Evolutionary conservation across 2,113 vertebrate species (phyloP).

Genomic region (Sinocyclocheilus anophthalmus): DNA sequence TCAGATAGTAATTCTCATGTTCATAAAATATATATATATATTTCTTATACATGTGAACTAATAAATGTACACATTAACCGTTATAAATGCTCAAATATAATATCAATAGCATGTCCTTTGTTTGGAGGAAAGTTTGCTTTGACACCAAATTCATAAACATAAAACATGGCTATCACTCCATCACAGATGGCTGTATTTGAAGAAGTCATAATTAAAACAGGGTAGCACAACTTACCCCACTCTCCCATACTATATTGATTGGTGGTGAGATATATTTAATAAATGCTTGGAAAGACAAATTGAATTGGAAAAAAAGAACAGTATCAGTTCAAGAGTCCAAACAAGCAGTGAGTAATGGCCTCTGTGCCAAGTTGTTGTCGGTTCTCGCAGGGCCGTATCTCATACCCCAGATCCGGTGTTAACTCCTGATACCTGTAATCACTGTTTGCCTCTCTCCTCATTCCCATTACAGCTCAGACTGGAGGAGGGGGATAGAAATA

Average conservation of each 20-base stretch:
- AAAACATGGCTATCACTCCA: neutral
- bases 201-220: neutral
- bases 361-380: constrained; percentile 25
- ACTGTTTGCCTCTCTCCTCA: constrained; percentile 43
- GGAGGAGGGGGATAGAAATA: constrained; percentile 31
- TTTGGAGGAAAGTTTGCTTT: neutral
- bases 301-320: neutral
- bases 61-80: no score
- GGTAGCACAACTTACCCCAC: neutral
- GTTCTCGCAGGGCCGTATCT: constrained; percentile 13
- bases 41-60: no score
- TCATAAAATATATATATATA: no score
- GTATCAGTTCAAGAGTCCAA: constrained; percentile 13
- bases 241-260: neutral
- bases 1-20: no score
- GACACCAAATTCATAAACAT: neutral
- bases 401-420: constrained; percentile 19
- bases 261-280: neutral
- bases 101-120: neutral
- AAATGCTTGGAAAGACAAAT: neutral
- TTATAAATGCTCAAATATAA: no score
- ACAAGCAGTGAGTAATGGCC: constrained; percentile 19
- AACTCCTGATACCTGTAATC: constrained; percentile 48
- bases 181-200: neutral
- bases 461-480: constrained; percentile 45